A percentile compares a stretch with the other conserved stretches of the same genome.
Conservation (phyloP, 2,113 vertebrate species). For the Carassius auratus region DNA sequence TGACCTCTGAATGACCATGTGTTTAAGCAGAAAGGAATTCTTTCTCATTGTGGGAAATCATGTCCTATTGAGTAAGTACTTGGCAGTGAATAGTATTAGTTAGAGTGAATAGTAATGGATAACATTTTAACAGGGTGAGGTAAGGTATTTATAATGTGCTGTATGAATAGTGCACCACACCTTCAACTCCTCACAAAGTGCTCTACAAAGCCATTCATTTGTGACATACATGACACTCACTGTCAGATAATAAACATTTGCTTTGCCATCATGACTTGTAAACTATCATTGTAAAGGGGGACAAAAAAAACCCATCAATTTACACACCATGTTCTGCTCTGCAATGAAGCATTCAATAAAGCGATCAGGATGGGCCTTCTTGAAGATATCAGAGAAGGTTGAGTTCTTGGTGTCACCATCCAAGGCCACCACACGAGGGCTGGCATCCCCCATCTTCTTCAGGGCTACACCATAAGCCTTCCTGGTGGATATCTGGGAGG, state of each 20-base stretch:
- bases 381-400: conserved; percentile 83
- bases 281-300: background rate
- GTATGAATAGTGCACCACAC: background rate
- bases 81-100: background rate
- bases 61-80: background rate
- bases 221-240: background rate
- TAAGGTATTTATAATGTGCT: background rate
- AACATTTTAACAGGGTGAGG: conserved; percentile 31
- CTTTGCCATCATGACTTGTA: background rate
- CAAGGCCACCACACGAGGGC: conserved; percentile 79
- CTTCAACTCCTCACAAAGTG: background rate
- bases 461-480: conserved; percentile 83
- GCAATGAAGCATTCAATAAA: conserved; percentile 87
- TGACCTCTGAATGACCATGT: background rate
- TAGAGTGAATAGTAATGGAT: conserved; percentile 57
- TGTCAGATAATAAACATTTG: background rate
- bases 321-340: conserved; percentile 85
- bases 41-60: conserved; percentile 2
- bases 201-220: background rate
- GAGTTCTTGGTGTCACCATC: conserved; percentile 87
- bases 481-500: conserved; percentile 78
- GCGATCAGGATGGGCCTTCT: conserved; percentile 81
- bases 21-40: background rate
- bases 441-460: conserved; percentile 78
- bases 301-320: background rate